Percentiles rank a stretch among this genome's conserved stretches.
These are phyloP conservation scores for Melanchra persicariae DNA, from an alignment of 2,888 invertebrate species.

Conservation along the genomic window DNA sequence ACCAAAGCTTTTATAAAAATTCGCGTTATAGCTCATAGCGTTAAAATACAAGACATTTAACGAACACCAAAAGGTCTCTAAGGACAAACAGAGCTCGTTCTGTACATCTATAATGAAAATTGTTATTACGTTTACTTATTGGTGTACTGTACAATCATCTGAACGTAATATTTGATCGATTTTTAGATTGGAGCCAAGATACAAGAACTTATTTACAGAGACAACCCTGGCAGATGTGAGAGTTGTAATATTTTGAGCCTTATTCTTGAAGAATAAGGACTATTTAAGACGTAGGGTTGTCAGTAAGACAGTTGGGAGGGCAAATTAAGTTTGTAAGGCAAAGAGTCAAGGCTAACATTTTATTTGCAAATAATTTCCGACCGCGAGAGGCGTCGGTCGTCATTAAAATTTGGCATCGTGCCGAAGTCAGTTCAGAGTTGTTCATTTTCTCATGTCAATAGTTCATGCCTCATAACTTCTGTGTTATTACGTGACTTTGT, in stretches of 20 bases:
- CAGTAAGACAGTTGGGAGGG: constrained; percentile 18
- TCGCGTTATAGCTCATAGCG: constrained; percentile 22
- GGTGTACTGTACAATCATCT: constrained; percentile 59
- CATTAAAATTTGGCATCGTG: constrained; percentile 77
- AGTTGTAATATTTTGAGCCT: constrained; percentile 33
- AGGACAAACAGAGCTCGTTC: constrained; percentile 47
- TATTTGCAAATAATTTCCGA: constrained; percentile 74
- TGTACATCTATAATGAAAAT: constrained; percentile 60
- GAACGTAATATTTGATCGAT: constrained; percentile 62
- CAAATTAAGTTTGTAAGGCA: constrained; percentile 60
- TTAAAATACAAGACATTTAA: constrained; percentile 49
- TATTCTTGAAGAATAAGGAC: constrained; percentile 39
- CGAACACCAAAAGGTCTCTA: constrained; percentile 36
- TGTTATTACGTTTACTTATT: constrained; percentile 59
- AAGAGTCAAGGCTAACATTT: constrained; percentile 69
- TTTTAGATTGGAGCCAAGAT: constrained; percentile 50
- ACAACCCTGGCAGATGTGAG: constrained; percentile 20
- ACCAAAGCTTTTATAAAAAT: constrained; percentile 35
- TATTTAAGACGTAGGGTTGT: constrained; percentile 39
- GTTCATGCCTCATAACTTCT: constrained; percentile 72
- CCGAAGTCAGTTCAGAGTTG: constrained; percentile 68
- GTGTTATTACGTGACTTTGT: constrained; percentile 69
- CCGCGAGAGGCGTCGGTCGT: constrained; percentile 63
- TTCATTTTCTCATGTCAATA: constrained; percentile 75
- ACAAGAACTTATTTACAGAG: constrained; percentile 35